phyloP scores from a whole-genome alignment of 2,113 vertebrate species.

The Nerophis ophidion region DNA sequence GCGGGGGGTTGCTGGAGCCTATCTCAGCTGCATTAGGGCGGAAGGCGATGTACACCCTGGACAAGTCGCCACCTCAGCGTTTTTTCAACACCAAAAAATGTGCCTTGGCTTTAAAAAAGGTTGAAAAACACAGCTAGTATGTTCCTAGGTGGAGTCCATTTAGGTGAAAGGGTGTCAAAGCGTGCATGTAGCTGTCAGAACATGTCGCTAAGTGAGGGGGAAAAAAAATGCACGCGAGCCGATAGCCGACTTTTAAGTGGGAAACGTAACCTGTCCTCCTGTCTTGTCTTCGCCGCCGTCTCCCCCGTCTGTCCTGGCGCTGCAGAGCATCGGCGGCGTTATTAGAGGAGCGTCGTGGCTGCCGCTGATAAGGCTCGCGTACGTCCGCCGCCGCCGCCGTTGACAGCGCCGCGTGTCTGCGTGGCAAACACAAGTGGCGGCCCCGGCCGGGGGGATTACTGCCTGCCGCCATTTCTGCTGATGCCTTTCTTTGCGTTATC shows the following conservation, averaged over 20 bases:
- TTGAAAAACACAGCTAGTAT: too few relatives aligned
- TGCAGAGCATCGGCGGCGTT: conserved; percentile 56
- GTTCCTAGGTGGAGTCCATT: conserved; percentile 16
- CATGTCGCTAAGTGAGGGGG: conserved; percentile 9
- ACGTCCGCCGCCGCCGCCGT: conserved; percentile 41
- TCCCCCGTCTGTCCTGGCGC: conserved; percentile 33
- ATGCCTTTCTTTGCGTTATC: conserved; percentile 73
- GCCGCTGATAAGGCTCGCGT: conserved; percentile 66
- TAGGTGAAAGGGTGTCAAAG: conserved; percentile 23
- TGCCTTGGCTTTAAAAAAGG: too few relatives aligned
- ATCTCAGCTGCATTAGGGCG: too few relatives aligned
- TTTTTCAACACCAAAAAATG: too few relatives aligned
- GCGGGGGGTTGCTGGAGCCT: too few relatives aligned
- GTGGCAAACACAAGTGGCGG: conserved; percentile 62
- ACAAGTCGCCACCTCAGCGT: too few relatives aligned
- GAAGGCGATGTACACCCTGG: too few relatives aligned
- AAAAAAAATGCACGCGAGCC: conserved; percentile 16
- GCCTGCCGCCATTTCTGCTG: conserved; percentile 75
- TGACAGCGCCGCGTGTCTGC: conserved; percentile 62
- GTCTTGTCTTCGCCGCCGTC: conserved; percentile 37
- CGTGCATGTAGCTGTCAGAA: conserved; percentile 28
- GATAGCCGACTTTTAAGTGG: conserved; percentile 47
- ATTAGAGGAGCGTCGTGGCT: conserved; percentile 70
- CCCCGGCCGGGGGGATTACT: conserved; percentile 69
- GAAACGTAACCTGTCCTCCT: conserved; percentile 56